These are phyloP conservation scores for Sminthurinus signatus DNA, from an alignment of 1,140 invertebrate genomes.

Conservation along the genomic window DNA sequence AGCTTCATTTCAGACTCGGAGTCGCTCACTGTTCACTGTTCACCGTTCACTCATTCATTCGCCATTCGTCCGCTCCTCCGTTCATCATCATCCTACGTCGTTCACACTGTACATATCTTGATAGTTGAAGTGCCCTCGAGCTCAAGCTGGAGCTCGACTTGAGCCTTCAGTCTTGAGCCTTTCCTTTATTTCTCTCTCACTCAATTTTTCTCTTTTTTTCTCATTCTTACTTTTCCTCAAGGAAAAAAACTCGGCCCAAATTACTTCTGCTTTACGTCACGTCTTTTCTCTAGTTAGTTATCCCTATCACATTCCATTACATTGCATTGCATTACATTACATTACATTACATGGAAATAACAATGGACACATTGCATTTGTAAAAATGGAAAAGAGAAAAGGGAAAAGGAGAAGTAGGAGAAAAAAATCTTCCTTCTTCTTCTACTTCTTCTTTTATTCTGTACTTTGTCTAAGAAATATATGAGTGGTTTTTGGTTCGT, in stretches of 20 bases:
- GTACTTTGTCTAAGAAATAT: too few species aligned
- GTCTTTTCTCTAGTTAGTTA: slow-evolving; percentile 5
- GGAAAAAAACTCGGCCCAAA: slow-evolving; percentile 5
- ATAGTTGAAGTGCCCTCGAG: slow-evolving; percentile 2
- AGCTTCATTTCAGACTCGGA: too few species aligned
- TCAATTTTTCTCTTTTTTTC: slow-evolving; percentile 7
- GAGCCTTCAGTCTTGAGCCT: not conserved
- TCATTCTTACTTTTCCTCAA: slow-evolving; percentile 1
- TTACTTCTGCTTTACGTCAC: slow-evolving; percentile 8
- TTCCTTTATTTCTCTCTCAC: not conserved
- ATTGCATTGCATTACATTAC: not conserved
- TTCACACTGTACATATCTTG: too few species aligned
- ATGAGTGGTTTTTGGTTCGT: too few species aligned
- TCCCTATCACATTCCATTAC: slow-evolving; percentile 1
- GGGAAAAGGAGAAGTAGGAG: not conserved
- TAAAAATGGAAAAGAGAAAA: not conserved
- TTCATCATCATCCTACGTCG: too few species aligned
- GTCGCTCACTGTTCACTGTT: too few species aligned
- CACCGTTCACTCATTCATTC: too few species aligned
- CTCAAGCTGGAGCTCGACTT: not conserved
- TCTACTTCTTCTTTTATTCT: too few species aligned
- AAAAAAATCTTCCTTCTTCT: not conserved
- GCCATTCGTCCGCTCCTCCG: too few species aligned
- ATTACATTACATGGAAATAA: slow-evolving; percentile 1
- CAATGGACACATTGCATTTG: slow-evolving; percentile 1